phyloP scores from a whole-genome alignment of 2,888 invertebrate genomes.

The Ichneumon xanthorius region DNA sequence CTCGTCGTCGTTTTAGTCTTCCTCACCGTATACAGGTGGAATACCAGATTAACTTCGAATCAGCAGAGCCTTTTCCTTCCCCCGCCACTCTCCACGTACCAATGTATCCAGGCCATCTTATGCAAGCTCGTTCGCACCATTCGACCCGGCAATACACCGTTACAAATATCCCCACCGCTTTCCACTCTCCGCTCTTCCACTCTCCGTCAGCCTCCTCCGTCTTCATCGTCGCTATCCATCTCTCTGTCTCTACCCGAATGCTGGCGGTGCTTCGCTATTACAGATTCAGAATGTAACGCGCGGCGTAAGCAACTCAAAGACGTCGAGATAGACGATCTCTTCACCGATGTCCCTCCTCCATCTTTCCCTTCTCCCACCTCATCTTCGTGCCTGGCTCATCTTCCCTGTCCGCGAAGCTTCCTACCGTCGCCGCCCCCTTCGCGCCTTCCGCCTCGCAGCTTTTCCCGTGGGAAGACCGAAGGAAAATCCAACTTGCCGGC shows the following conservation, averaged over 20 bases:
- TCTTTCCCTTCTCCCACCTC: slow-evolving; percentile 26
- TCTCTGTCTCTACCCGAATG: slow-evolving; percentile 55
- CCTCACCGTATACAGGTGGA: slow-evolving; percentile 65
- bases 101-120: slow-evolving; percentile 33
- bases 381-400: slow-evolving; percentile 26
- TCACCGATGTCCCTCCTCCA: slow-evolving; percentile 40
- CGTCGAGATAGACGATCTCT: slow-evolving; percentile 70
- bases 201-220: slow-evolving; percentile 58
- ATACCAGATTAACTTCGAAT: slow-evolving; percentile 71
- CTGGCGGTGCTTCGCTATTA: slow-evolving; percentile 65
- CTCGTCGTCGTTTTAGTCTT: slow-evolving; percentile 21
- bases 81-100: slow-evolving; percentile 18
- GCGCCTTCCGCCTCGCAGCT: slow-evolving; percentile 52
- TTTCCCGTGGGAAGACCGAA: slow-evolving; percentile 65
- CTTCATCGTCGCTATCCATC: slow-evolving; percentile 55
- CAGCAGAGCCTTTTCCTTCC: slow-evolving; percentile 66
- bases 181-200: slow-evolving; percentile 41
- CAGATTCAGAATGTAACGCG: slow-evolving; percentile 72
- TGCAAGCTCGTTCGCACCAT: slow-evolving; percentile 66
- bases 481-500: slow-evolving; percentile 72
- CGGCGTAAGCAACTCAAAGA: slow-evolving; percentile 73
- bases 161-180: slow-evolving; percentile 1
- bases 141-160: slow-evolving; percentile 47
- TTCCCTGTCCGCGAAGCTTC: slow-evolving; percentile 49
- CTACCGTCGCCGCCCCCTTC: slow-evolving; percentile 30